phyloP scores from a whole-genome alignment of 2,113 vertebrate genomes.

The Epinephelus fuscoguttatus region DNA sequence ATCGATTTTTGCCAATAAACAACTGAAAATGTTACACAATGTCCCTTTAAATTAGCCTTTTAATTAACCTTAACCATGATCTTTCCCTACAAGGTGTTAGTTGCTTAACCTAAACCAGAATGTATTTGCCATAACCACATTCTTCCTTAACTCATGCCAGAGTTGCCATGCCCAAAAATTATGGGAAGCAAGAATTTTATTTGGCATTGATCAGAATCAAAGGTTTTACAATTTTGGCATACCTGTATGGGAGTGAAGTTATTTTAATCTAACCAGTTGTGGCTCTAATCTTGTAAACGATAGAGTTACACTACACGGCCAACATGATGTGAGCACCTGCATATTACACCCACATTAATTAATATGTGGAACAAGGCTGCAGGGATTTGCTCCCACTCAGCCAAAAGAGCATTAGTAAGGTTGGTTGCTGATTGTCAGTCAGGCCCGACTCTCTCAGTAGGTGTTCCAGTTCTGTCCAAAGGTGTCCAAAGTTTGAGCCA shows the following conservation, averaged over 20 bases:
- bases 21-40: no score
- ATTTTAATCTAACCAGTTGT: not conserved
- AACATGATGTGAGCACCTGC: not conserved
- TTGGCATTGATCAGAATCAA: not conserved
- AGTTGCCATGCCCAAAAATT: not conserved
- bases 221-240: no score
- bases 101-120: not conserved
- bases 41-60: not conserved
- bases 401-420: no score
- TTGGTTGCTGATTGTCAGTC: no score
- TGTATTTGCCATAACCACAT: not conserved
- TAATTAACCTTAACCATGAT: not conserved
- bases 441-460: no score
- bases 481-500: no score
- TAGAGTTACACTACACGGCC: no score
- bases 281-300: not conserved
- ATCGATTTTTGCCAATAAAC: no score
- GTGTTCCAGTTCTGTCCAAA: no score
- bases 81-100: not conserved
- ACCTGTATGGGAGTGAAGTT: not conserved
- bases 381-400: no score
- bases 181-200: no score
- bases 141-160: not conserved
- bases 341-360: not conserved
- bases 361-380: not conserved